Conservation (phyloP, 1,140 invertebrate genomes). For the Hestina assimilis region DNA sequence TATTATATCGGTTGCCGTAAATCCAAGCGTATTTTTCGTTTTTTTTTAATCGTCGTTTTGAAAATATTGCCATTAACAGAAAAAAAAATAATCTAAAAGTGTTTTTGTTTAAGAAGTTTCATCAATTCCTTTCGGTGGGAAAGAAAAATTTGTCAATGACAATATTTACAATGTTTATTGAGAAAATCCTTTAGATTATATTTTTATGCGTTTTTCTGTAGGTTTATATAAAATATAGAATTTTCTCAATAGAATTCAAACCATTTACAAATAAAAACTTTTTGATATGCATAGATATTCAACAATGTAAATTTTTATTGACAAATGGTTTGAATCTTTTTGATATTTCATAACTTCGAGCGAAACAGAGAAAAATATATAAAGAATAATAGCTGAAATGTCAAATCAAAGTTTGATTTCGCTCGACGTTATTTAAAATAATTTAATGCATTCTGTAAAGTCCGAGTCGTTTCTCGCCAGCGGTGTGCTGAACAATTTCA, state of each 20-base stretch:
- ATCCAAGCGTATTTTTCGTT: slow-evolving; percentile 40
- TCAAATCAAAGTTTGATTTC: slow-evolving; percentile 7
- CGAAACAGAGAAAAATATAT: slow-evolving; percentile 5
- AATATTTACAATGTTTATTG: slow-evolving; percentile 11
- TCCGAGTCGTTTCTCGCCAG: slow-evolving; percentile 88
- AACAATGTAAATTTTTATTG: slow-evolving; percentile 20
- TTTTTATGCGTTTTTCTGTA: neutral
- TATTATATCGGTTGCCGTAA: slow-evolving; percentile 52
- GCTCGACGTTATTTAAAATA: slow-evolving; percentile 6
- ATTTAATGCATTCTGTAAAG: slow-evolving; percentile 79
- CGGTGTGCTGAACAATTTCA: slow-evolving; percentile 85
- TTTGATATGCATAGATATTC: too few relatives aligned
- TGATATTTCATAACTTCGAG: neutral
- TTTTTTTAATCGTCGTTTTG: slow-evolving; percentile 4
- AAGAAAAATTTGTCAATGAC: neutral
- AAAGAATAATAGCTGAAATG: neutral
- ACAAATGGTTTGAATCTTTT: slow-evolving; percentile 9
- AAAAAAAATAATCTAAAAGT: neutral
- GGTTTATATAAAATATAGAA: slow-evolving; percentile 1
- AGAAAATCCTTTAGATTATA: slow-evolving; percentile 18
- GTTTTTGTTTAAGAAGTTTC: too few relatives aligned
- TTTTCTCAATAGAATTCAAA: slow-evolving; percentile 14
- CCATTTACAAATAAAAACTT: slow-evolving; percentile 18
- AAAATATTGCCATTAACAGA: slow-evolving; percentile 10
- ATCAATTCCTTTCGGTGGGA: neutral